Evolutionary conservation across 2,888 invertebrate species (phyloP).

Genomic region (Acleris sparsana): DNA sequence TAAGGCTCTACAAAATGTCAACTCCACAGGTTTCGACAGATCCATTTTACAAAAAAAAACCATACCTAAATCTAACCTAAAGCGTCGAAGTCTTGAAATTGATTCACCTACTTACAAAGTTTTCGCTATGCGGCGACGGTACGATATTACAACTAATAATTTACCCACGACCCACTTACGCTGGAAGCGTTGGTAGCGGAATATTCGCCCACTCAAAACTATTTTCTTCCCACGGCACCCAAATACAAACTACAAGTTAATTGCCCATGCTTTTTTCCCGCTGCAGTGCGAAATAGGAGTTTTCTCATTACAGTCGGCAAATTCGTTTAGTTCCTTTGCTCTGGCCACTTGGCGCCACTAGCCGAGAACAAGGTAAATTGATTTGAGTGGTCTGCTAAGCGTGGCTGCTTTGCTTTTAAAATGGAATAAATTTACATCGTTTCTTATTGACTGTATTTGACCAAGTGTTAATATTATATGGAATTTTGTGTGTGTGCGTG

Average conservation of each 20-base stretch:
- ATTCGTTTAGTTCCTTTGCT: conserved; percentile 63
- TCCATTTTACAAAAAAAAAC: no score
- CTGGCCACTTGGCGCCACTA: conserved; percentile 42
- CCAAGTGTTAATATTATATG: background rate
- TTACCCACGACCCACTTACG: no score
- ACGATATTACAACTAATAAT: no score
- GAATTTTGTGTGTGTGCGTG: no score
- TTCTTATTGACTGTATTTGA: background rate
- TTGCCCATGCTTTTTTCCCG: conserved; percentile 52
- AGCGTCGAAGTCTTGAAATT: no score
- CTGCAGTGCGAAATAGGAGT: conserved; percentile 59
- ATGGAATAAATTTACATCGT: background rate
- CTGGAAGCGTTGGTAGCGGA: background rate
- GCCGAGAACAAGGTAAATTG: conserved; percentile 39
- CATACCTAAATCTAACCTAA: no score
- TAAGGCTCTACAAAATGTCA: no score
- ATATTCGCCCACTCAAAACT: background rate
- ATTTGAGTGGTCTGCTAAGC: conserved; percentile 36
- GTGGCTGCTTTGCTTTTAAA: conserved; percentile 6
- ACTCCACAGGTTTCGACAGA: no score
- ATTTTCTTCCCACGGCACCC: conserved; percentile 26
- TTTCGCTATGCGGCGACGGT: no score
- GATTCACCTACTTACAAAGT: no score
- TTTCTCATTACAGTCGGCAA: conserved; percentile 71
- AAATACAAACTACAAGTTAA: conserved; percentile 51